phyloP scores from a whole-genome alignment of 2,113 vertebrate genomes.

The Lepus europaeus region DNA sequence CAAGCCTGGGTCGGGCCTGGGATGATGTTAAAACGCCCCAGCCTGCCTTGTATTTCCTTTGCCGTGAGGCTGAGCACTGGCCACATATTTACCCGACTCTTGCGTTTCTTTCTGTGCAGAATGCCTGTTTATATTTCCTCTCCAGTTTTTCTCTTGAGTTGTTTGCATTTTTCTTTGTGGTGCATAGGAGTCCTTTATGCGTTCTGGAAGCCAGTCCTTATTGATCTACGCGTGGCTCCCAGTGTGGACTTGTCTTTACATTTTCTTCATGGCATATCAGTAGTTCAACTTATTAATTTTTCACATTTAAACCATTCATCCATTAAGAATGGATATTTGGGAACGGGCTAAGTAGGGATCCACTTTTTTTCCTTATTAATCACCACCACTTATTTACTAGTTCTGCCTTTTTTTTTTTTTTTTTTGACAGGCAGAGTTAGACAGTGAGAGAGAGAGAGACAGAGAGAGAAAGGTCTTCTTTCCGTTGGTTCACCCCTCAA shows the following conservation, averaged over 20 bases:
- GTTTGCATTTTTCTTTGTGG: not conserved
- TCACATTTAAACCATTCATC: slow-evolving; percentile 3
- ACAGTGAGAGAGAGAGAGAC: no score
- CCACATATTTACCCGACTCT: not conserved
- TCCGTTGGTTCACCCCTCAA: no score
- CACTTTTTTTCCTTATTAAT: not conserved
- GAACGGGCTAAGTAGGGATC: not conserved
- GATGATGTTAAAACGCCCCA: not conserved
- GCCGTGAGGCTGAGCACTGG: not conserved
- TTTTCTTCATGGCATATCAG: not conserved
- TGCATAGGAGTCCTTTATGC: not conserved
- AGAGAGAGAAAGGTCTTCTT: no score
- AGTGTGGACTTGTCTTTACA: not conserved
- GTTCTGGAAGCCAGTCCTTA: not conserved
- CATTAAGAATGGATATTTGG: not conserved
- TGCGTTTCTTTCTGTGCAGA: not conserved
- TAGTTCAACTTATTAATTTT: not conserved
- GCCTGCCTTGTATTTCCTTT: not conserved
- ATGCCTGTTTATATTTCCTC: not conserved
- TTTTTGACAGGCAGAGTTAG: no score
- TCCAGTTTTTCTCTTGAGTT: not conserved
- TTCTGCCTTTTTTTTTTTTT: no score
- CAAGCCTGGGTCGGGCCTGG: not conserved
- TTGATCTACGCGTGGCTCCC: not conserved
- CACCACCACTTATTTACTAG: not conserved